Evolutionary conservation across 92 coral and sea anemone genomes (phyloP).

Genomic region (Blastomussa wellsi): DNA sequence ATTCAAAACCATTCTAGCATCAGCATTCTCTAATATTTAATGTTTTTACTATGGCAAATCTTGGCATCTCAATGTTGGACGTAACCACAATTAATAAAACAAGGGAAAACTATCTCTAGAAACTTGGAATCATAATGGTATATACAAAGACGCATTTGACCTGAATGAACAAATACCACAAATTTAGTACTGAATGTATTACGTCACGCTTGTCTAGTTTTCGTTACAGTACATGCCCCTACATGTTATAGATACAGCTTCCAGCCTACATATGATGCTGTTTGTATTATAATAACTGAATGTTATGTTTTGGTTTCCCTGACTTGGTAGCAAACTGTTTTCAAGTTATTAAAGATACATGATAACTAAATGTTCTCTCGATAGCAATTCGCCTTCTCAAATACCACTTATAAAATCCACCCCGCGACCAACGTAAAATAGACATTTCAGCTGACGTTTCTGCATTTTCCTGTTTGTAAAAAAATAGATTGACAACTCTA

Average conservation of each 20-base stretch:
- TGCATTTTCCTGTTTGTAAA: not conserved
- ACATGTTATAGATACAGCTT: not conserved
- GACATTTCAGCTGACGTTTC: not conserved
- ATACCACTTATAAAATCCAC: not conserved
- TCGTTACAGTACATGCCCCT: not conserved
- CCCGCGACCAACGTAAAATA: not conserved
- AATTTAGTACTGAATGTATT: not conserved
- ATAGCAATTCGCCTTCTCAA: not conserved
- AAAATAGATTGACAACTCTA: not conserved
- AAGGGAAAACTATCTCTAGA: not conserved
- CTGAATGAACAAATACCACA: not conserved
- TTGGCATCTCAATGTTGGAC: not conserved
- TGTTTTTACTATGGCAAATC: not conserved
- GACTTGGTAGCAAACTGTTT: slow-evolving; percentile 25
- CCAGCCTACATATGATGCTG: not conserved
- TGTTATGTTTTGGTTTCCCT: slow-evolving; percentile 8
- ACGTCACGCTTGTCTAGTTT: not conserved
- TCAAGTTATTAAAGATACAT: slow-evolving; percentile 38
- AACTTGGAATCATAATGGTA: not conserved
- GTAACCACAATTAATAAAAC: not conserved
- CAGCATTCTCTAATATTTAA: not conserved
- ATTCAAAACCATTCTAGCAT: not conserved
- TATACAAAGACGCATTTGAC: not conserved
- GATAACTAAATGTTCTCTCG: slow-evolving; percentile 17
- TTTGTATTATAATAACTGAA: not conserved